These are phyloP conservation scores for Ornithoptera priamus DNA, from an alignment of 2,888 invertebrate species.

Conservation along the genomic window DNA sequence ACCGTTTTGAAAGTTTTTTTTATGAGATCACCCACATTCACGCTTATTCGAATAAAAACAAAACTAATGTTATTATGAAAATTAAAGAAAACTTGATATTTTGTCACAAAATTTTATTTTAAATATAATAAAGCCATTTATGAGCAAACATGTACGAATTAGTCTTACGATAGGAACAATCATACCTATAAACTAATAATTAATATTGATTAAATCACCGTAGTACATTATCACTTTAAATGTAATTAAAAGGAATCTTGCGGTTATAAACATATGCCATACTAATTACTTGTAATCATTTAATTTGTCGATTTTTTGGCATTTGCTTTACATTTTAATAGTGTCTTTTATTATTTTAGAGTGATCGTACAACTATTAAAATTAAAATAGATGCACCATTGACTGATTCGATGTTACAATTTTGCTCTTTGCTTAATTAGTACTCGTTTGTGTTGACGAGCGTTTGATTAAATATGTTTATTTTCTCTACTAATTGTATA, in stretches of 20 bases:
- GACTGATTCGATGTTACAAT: too few species aligned
- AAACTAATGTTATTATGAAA: not conserved
- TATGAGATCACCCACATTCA: not conserved
- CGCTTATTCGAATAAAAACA: not conserved
- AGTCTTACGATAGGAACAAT: constrained; percentile 63
- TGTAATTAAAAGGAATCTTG: not conserved
- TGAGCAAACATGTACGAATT: constrained; percentile 55
- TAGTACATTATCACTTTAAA: not conserved
- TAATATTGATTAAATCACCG: not conserved
- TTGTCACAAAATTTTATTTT: constrained; percentile 27
- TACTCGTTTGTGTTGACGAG: too few species aligned
- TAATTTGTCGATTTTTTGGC: too few species aligned
- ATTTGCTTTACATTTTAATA: too few species aligned
- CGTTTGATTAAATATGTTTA: too few species aligned
- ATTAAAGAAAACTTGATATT: not conserved
- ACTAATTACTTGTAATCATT: not conserved
- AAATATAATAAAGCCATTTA: constrained; percentile 45
- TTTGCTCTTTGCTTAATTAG: too few species aligned
- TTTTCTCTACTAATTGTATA: too few species aligned
- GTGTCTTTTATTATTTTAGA: too few species aligned
- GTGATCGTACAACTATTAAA: too few species aligned
- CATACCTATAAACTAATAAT: constrained; percentile 42
- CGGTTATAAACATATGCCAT: not conserved
- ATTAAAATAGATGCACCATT: too few species aligned
- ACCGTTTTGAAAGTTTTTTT: not conserved